Base-by-base conservation (phyloP, 1,140 invertebrate genomes). In the Zeugodacus cucurbitae region DNA sequence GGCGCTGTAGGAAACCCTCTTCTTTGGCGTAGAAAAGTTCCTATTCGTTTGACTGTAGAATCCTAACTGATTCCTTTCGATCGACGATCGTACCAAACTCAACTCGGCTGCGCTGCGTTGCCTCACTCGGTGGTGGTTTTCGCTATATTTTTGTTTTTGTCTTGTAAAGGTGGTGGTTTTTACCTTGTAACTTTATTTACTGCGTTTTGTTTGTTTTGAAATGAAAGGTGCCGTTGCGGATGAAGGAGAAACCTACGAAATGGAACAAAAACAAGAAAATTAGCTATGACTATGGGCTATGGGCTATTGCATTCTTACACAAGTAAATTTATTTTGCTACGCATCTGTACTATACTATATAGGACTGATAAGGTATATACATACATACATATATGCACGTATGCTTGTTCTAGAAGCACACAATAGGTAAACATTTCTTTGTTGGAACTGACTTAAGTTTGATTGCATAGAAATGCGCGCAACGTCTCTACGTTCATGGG, bases 31-130 rank as follows among this genome's bases (percentile, higher is more conserved):
- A 48, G 88, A 89, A 86, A 82, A 85, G 91, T 90, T 91, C 91
- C 92, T 92, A 90, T 89, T 89, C 91, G 91, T 91, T 92, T 85
- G 89, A 90, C 88, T 91, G 91, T 91, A 90, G 89, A 92, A 91
- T 91, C 91, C 91, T 92, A 92, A 92, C 92, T 92, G 89, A 92
- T 89, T 48, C 41, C 74, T 26, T n/a, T 48, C n/a, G 37, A 48
- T 82, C 74, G 41, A 0, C 34, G 41, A 34, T 48, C 74, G 34
- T 7, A 26, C 41, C 74, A 82, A 82, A 82, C 74, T 3, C 8
- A 29, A 29, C 74, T 82, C 17, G 34, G 17, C 29, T 22, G 67
- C n/a, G 34, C 20, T 82, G 34, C 41, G 22, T 5, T 41, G 41
- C 20, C 0, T 20, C 17, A 22, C 20, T n/a, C 34, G 74, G 74